phyloP scores from a whole-genome alignment of 2,888 invertebrate genomes.

The Eristalis tenax region DNA sequence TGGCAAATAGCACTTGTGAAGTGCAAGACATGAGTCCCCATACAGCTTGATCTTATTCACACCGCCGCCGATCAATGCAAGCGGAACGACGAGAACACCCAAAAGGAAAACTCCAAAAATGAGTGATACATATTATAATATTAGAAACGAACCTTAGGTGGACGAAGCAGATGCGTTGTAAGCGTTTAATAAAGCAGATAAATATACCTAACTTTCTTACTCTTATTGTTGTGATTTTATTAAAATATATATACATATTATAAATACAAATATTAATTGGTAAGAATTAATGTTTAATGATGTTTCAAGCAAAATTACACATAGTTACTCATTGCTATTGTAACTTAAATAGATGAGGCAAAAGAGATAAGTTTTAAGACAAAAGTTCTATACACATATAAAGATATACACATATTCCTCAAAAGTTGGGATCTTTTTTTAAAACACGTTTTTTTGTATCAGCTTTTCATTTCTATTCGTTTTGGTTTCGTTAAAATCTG shows the following conservation, averaged over 20 bases:
- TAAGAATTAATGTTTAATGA: constrained; percentile 62
- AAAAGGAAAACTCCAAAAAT: constrained; percentile 39
- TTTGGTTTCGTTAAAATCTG: not conserved
- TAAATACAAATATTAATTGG: constrained; percentile 48
- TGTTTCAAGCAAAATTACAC: constrained; percentile 39
- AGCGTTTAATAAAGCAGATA: constrained; percentile 51
- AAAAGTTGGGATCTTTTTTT: constrained; percentile 18
- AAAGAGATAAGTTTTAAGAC: constrained; percentile 26
- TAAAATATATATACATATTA: constrained; percentile 39
- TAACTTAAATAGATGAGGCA: constrained; percentile 33
- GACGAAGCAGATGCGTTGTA: constrained; percentile 42
- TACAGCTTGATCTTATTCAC: constrained; percentile 20
- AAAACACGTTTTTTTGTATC: constrained; percentile 1
- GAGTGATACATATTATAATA: constrained; percentile 42
- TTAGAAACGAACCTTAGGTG: constrained; percentile 46
- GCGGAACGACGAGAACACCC: not conserved
- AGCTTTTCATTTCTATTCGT: not conserved
- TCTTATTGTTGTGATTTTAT: constrained; percentile 81
- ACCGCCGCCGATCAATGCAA: constrained; percentile 13
- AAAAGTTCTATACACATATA: constrained; percentile 19
- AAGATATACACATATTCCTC: constrained; percentile 32
- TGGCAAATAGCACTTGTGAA: not conserved
- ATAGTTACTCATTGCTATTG: constrained; percentile 61
- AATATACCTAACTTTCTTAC: constrained; percentile 74
- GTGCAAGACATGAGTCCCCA: constrained; percentile 24